phyloP scores from a whole-genome alignment of 2,888 invertebrate species.

The Tolmerus cingulatus region DNA sequence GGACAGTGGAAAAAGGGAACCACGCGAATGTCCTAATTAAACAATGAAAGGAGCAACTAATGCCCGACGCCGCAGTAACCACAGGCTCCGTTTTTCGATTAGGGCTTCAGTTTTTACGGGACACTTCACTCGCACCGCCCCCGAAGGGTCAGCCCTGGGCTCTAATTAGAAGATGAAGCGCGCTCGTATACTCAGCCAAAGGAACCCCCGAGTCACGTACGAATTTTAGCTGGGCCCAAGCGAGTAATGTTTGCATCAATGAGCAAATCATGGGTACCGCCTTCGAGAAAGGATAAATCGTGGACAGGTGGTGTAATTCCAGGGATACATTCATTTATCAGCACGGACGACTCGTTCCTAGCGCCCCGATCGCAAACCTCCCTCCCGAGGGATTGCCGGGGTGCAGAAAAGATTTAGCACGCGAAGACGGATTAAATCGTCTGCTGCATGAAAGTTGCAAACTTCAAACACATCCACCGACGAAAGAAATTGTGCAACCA shows the following conservation, averaged over 20 bases:
- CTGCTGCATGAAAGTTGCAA: not conserved
- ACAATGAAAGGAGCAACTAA: slow-evolving; percentile 23
- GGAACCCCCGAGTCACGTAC: not conserved
- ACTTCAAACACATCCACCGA: not conserved
- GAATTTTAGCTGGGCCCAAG: not conserved
- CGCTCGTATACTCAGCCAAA: not conserved
- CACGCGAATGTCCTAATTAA: slow-evolving; percentile 16
- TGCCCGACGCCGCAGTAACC: not conserved
- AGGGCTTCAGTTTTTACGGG: not conserved
- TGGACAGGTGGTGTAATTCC: not conserved
- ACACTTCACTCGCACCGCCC: not conserved
- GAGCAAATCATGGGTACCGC: not conserved
- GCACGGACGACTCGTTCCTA: not conserved
- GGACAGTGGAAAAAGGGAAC: not conserved
- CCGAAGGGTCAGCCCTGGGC: not conserved
- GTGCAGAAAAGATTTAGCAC: not conserved
- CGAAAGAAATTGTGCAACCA: not conserved
- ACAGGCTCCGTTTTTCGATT: not conserved
- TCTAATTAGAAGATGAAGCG: slow-evolving; percentile 9
- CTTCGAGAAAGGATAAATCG: not conserved
- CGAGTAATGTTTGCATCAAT: not conserved
- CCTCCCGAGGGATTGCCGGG: not conserved
- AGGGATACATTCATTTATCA: not conserved
- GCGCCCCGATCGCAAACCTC: not conserved
- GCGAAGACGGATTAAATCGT: not conserved